Percentiles rank a stretch among this genome's conserved stretches.
Conservation (phyloP, 2,113 vertebrate genomes). For the Alexandromys fortis region DNA sequence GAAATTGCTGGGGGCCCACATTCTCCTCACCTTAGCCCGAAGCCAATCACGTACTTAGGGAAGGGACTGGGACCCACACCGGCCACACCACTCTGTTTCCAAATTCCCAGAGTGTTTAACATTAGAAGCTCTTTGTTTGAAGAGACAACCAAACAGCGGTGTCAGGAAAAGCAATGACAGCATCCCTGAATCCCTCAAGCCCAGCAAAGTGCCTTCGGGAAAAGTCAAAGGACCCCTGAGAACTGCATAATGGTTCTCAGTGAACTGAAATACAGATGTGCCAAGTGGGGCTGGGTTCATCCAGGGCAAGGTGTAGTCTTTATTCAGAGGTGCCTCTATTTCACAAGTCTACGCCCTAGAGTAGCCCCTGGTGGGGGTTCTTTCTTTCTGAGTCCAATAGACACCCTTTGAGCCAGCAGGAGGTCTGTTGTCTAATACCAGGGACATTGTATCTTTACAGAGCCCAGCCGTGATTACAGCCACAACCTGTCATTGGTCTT, state of each 20-base stretch:
- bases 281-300: not conserved
- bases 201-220: not conserved
- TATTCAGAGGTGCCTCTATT: not conserved
- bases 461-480: not conserved
- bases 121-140: conserved; percentile 38
- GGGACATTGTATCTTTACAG: not conserved
- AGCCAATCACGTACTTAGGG: not conserved
- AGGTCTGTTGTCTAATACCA: not conserved
- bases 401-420: not conserved
- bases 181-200: not conserved
- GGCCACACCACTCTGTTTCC: conserved; percentile 9
- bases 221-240: not conserved
- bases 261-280: not conserved
- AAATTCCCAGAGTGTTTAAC: conserved; percentile 51
- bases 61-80: not conserved
- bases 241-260: not conserved
- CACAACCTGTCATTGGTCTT: not conserved
- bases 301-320: not conserved
- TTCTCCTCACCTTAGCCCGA: not conserved
- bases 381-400: not conserved
- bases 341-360: not conserved
- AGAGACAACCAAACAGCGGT: conserved; percentile 17
- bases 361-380: not conserved
- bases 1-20: not conserved
- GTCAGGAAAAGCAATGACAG: conserved; percentile 58